Evolutionary conservation across 1,140 invertebrate species (phyloP).

Genomic region (Drosophila grimshawi): DNA sequence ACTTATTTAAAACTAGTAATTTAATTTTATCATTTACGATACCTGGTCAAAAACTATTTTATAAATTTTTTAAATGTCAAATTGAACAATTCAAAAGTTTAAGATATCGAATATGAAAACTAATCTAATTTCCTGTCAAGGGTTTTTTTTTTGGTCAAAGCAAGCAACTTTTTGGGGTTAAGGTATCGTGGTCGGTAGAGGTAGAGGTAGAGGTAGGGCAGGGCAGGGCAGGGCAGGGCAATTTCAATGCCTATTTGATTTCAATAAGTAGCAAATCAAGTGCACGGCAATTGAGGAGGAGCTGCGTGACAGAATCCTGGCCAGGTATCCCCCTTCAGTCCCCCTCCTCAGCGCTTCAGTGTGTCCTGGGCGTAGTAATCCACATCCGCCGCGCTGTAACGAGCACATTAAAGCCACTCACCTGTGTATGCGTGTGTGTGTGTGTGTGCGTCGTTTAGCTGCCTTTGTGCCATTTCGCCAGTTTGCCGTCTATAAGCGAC

Average conservation of each 20-base stretch:
- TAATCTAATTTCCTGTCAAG: too few species aligned
- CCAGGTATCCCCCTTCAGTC: conserved; percentile 1
- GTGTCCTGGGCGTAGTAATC: conserved; percentile 28
- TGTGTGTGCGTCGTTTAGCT: not conserved
- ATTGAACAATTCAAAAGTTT: too few species aligned
- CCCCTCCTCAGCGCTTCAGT: not conserved
- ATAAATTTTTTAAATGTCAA: too few species aligned
- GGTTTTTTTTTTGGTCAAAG: not conserved
- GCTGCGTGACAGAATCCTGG: conserved; percentile 18
- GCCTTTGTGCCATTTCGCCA: conserved; percentile 15
- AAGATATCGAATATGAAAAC: too few species aligned
- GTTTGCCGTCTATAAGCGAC: conserved; percentile 64
- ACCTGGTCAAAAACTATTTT: too few species aligned
- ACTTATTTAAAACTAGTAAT: too few species aligned
- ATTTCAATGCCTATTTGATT: conserved; percentile 65
- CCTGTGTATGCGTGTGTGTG: conserved; percentile 46
- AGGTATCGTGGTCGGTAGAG: not conserved
- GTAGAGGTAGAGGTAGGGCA: not conserved
- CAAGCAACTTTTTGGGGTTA: not conserved
- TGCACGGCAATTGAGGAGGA: conserved; percentile 52
- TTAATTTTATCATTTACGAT: too few species aligned
- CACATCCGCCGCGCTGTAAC: conserved; percentile 62
- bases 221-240: conserved; percentile 2
- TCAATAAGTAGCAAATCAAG: conserved; percentile 80
- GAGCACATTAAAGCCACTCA: conserved; percentile 78